Percentiles rank a stretch among this genome's conserved stretches.
Conservation (phyloP, 2,113 vertebrate species). For the Corvus hawaiiensis region DNA sequence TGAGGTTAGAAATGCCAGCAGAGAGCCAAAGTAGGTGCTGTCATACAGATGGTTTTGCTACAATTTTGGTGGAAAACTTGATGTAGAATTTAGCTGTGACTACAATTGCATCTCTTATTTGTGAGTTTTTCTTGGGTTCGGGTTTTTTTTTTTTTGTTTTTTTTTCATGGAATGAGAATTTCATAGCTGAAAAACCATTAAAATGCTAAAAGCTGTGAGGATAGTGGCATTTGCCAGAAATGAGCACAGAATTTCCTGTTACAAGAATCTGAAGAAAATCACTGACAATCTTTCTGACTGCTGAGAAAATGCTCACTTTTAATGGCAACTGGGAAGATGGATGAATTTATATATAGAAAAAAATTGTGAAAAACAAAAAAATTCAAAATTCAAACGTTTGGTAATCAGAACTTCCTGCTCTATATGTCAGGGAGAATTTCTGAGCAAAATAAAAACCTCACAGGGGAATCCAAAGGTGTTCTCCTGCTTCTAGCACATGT, state of each 20-base stretch:
- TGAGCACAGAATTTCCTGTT: neutral
- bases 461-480: neutral
- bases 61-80: neutral
- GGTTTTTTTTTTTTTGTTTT: neutral
- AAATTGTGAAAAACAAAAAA: neutral
- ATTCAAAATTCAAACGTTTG: neutral
- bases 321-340: neutral
- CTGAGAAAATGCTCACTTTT: neutral
- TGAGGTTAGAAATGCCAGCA: neutral
- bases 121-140: neutral
- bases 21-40: neutral
- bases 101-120: neutral
- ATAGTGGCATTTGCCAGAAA: neutral
- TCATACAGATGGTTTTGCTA: neutral
- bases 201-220: neutral
- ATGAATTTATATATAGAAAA: neutral
- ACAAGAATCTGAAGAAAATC: neutral
- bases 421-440: neutral
- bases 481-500: neutral
- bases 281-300: neutral
- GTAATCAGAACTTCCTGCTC: neutral
- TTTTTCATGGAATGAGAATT: neutral
- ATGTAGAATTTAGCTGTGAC: neutral
- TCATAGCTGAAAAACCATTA: neutral
- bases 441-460: neutral